Conservation (phyloP, 1,140 invertebrate species). For the Brachionus plicatilis region DNA sequence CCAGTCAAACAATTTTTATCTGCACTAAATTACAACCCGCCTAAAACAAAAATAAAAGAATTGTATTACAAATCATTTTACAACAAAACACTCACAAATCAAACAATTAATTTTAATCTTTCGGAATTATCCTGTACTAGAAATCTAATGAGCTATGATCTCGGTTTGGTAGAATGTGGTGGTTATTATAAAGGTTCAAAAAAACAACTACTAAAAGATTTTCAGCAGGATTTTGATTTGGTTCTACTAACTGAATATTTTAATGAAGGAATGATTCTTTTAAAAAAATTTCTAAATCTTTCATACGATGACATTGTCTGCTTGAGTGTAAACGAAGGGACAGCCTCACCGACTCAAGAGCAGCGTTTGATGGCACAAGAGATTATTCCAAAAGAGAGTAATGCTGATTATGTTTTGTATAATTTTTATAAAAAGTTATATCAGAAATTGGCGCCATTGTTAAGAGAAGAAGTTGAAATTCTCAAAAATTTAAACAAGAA, state of each 20-base stretch:
- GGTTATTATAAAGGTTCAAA: neutral
- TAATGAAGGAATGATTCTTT: neutral
- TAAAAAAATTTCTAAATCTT: neutral
- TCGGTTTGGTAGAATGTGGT: neutral
- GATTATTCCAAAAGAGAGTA: neutral
- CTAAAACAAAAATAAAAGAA: neutral
- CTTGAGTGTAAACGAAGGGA: neutral
- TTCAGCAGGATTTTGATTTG: neutral
- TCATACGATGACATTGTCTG: neutral
- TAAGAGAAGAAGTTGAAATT: neutral
- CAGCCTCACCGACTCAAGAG: neutral
- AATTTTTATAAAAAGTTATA: neutral
- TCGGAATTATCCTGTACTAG: neutral
- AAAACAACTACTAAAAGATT: neutral
- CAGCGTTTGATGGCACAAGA: neutral
- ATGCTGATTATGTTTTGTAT: neutral
- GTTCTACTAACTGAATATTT: neutral
- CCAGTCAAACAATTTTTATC: neutral
- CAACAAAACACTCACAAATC: neutral
- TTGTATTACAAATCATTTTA: neutral
- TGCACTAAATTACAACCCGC: neutral
- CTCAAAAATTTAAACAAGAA: neutral
- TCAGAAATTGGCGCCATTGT: neutral
- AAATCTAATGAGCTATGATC: neutral
- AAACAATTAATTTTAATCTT: neutral